Percentiles rank a stretch among this genome's conserved stretches.
phyloP scores from a whole-genome alignment of 2,888 invertebrate genomes.

The Limnephilus lunatus region DNA sequence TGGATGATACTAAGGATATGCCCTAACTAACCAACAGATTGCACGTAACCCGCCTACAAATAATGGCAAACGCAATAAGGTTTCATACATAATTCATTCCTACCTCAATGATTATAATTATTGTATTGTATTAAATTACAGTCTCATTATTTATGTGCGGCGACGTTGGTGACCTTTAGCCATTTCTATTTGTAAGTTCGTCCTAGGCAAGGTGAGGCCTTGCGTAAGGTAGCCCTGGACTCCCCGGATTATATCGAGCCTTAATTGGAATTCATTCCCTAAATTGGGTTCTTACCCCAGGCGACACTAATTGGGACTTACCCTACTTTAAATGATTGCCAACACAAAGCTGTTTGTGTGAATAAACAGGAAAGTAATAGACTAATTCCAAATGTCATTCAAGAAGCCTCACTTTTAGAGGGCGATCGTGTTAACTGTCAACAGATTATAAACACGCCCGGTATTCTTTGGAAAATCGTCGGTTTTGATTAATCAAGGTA shows the following conservation, averaged over 20 bases:
- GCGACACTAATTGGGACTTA: conserved; percentile 53
- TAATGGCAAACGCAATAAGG: not conserved
- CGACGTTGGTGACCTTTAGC: not conserved
- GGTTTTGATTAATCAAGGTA: not conserved
- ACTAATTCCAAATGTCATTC: conserved; percentile 43
- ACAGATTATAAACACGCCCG: not conserved
- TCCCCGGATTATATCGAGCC: conserved; percentile 22
- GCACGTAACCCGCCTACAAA: not conserved
- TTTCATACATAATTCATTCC: not conserved
- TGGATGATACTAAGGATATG: not conserved
- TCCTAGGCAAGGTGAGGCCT: not conserved
- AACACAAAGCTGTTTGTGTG: conserved; percentile 46
- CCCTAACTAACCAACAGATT: not conserved
- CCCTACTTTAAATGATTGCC: conserved; percentile 50
- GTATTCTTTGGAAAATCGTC: not conserved
- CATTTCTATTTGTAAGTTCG: not conserved
- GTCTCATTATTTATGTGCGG: not conserved
- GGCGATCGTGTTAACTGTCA: conserved; percentile 20
- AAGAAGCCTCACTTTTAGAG: conserved; percentile 23
- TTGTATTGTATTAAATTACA: not conserved
- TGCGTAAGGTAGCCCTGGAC: not conserved
- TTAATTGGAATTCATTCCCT: conserved; percentile 55
- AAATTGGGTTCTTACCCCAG: conserved; percentile 48
- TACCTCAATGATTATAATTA: not conserved
- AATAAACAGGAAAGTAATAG: conserved; percentile 43